Conservation (phyloP, 2,888 invertebrate genomes). For the Perizoma flavofasciatum region DNA sequence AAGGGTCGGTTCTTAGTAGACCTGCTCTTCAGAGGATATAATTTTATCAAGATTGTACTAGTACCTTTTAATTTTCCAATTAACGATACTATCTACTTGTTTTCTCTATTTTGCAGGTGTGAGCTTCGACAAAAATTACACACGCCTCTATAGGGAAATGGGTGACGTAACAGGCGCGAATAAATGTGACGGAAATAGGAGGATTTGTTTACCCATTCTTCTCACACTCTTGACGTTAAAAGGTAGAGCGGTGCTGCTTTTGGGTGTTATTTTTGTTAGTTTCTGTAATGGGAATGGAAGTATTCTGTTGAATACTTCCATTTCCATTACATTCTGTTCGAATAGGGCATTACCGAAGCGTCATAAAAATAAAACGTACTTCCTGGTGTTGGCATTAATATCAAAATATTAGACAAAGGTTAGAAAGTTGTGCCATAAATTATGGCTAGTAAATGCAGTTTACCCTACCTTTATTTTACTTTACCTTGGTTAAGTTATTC, state of each 20-base stretch:
- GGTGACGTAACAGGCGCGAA: slow-evolving; percentile 73
- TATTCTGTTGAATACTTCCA: slow-evolving; percentile 11
- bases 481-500: not conserved
- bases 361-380: too few species aligned
- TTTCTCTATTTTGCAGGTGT: slow-evolving; percentile 5
- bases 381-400: too few species aligned
- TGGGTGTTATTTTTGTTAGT: slow-evolving; percentile 57
- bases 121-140: slow-evolving; percentile 75
- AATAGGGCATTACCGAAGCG: not conserved
- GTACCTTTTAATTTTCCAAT: too few species aligned
- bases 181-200: slow-evolving; percentile 84
- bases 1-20: too few species aligned
- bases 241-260: slow-evolving; percentile 64
- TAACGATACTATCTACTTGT: not conserved
- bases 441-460: too few species aligned
- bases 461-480: too few species aligned
- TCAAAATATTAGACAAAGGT: too few species aligned
- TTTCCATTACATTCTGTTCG: not conserved
- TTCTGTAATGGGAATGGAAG: slow-evolving; percentile 42
- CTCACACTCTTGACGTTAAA: slow-evolving; percentile 84
- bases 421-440: too few species aligned
- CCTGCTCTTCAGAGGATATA: too few species aligned
- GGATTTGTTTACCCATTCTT: slow-evolving; percentile 85
- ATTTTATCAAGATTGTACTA: too few species aligned
- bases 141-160: slow-evolving; percentile 61